Percentiles rank a stretch among this genome's conserved stretches.
These are phyloP conservation scores for Pseudomyrmex dendroicus DNA, from an alignment of 1,140 invertebrate genomes.

Conservation along the genomic window DNA sequence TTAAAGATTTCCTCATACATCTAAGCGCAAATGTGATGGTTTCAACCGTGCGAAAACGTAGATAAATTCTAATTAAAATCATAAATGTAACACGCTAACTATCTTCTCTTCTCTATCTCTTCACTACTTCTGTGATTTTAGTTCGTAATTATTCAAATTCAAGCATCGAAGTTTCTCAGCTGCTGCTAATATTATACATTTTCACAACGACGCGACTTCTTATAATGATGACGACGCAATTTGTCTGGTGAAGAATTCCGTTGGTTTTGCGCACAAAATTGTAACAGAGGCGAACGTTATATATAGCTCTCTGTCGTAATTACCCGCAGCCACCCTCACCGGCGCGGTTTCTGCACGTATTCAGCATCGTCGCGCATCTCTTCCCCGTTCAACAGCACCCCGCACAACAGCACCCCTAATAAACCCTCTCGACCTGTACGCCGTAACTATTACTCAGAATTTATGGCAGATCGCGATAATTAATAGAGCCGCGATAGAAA, in stretches of 20 bases:
- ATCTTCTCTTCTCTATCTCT: no score
- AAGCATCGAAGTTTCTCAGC: background rate
- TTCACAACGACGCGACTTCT: background rate
- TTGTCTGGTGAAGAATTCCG: constrained; percentile 49
- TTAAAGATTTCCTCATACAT: constrained; percentile 25
- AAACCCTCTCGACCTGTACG: constrained; percentile 63
- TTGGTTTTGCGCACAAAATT: constrained; percentile 47
- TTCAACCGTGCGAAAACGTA: constrained; percentile 7
- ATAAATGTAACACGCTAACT: background rate
- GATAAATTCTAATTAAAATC: background rate
- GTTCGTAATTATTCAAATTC: background rate
- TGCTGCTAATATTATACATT: constrained; percentile 13
- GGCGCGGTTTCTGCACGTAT: constrained; percentile 59
- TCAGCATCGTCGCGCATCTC: constrained; percentile 48
- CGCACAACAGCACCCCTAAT: constrained; percentile 55
- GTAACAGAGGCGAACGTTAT: constrained; percentile 50
- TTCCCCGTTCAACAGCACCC: constrained; percentile 8
- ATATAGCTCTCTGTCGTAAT: constrained; percentile 59
- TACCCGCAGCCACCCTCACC: constrained; percentile 55
- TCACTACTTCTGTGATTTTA: background rate
- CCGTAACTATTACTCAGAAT: constrained; percentile 75
- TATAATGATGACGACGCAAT: constrained; percentile 33
- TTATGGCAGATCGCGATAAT: constrained; percentile 78
- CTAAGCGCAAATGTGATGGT: constrained; percentile 11
- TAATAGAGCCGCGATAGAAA: constrained; percentile 76